Base-by-base conservation (phyloP, 2,888 invertebrate genomes). In the Notodonta dromedarius region DNA sequence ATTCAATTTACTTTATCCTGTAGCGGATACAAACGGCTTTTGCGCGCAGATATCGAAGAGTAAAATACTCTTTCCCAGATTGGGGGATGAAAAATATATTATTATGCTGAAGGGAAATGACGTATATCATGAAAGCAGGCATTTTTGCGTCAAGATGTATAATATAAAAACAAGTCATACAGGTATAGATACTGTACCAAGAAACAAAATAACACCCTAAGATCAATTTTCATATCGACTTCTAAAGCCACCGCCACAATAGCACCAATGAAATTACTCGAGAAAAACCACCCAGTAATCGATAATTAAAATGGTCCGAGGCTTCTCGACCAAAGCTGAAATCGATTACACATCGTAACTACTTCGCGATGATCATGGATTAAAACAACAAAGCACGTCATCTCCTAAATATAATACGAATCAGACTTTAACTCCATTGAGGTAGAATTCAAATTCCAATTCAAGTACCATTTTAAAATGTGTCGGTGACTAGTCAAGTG, bases 301-400 rank as follows among this genome's bases (percentile, higher is more conserved):
- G 68, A 76, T 76, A 80, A 80, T 80, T 80, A 80, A 80, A 79
- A 76, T 63, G 62, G 70, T 71, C 63, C 58, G 61, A 66, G 74
- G 74, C 74, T 69, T 72, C 62, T 69, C 65, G 44, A 71, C 62
- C 69, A 63, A 73, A 73, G 58, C 63, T 60, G 61, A 77, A 82
- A 84, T 74, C 72, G 78, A 85, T 81, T 80, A 83, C 75, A 85
- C 85, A 85, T 78, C 63, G 58, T 68, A 73, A 74, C 70, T 59
- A 71, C 69, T 71, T 65, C 11, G 63, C 67, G 63, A 74, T 77
- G 72, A 78, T 76, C 66, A 63, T 50, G 57, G 14, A 32, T 70
- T 72, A 69, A 74, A 70, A 68, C 62, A 67, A 69, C 56, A 59
- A 62, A 54, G 39, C 57, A 55, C 53, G 68, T 7, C 16, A 61